Evolutionary conservation across 2,113 vertebrate genomes (phyloP).

Genomic region (Embiotoca jacksoni): DNA sequence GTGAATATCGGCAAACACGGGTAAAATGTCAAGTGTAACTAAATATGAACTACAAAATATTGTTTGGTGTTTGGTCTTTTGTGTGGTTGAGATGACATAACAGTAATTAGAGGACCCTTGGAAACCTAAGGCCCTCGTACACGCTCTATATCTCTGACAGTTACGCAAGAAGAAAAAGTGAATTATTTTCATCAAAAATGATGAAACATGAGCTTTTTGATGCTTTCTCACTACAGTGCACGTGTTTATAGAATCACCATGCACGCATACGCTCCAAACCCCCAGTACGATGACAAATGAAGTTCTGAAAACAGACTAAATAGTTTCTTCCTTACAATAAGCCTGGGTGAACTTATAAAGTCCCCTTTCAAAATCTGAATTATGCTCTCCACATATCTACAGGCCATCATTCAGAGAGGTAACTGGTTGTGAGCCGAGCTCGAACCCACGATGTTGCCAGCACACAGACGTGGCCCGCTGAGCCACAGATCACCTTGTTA

Average conservation of each 20-base stretch:
- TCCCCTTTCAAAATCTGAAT: slow-evolving; percentile 1
- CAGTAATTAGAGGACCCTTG: slow-evolving; percentile 30
- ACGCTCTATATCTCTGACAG: neutral
- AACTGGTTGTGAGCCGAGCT: slow-evolving; percentile 4
- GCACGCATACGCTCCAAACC: neutral
- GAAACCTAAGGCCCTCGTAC: neutral
- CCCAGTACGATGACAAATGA: neutral
- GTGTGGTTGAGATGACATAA: slow-evolving; percentile 34
- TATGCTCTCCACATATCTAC: neutral
- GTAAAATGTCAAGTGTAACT: slow-evolving; percentile 26
- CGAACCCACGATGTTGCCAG: slow-evolving; percentile 25
- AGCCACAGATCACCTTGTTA: slow-evolving; percentile 72
- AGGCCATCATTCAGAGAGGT: slow-evolving; percentile 11
- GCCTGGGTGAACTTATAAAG: neutral
- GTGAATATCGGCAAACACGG: slow-evolving; percentile 13
- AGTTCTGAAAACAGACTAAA: neutral
- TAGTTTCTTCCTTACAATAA: neutral
- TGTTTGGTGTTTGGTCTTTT: slow-evolving; percentile 1
- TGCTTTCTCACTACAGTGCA: neutral
- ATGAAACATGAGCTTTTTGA: neutral
- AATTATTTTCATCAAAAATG: neutral
- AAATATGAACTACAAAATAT: slow-evolving; percentile 9
- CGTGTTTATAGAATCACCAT: neutral
- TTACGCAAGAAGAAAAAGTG: neutral
- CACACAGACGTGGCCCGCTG: slow-evolving; percentile 4